Percentiles rank a stretch among this genome's conserved stretches.
These are phyloP conservation scores for Ditula angustiorana DNA, from an alignment of 2,888 invertebrate genomes.

Conservation along the genomic window DNA sequence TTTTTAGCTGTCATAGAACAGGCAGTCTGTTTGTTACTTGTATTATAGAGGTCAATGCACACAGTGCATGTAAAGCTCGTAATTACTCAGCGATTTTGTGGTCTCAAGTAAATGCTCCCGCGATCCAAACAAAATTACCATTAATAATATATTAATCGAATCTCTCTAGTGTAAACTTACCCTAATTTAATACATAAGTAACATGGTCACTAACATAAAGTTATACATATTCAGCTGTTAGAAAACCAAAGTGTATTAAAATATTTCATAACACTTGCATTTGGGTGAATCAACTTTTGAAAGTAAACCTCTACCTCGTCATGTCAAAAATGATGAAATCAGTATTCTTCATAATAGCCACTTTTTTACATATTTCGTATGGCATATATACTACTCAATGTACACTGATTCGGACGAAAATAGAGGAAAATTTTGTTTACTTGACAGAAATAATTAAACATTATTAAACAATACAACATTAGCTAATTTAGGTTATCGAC, in stretches of 20 bases:
- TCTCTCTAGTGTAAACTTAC: slow-evolving; percentile 59
- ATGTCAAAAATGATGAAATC: background rate
- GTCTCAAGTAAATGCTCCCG: slow-evolving; percentile 66
- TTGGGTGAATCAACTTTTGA: slow-evolving; percentile 17
- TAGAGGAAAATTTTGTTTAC: no score
- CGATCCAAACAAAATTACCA: no score
- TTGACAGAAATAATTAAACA: no score
- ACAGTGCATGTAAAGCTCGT: slow-evolving; percentile 30
- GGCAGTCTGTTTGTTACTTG: no score
- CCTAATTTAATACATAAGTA: slow-evolving; percentile 56
- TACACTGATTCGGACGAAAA: no score
- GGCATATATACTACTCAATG: no score
- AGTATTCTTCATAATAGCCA: background rate
- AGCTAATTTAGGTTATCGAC: no score
- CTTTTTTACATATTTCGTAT: no score
- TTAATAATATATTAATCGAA: slow-evolving; percentile 60
- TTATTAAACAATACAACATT: no score
- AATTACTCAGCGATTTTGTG: slow-evolving; percentile 48
- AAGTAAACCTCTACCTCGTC: no score
- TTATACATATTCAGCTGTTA: slow-evolving; percentile 42
- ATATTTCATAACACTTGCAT: slow-evolving; percentile 16
- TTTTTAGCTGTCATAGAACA: no score
- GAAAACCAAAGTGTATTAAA: slow-evolving; percentile 22
- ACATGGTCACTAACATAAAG: slow-evolving; percentile 46
- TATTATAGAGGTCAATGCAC: no score